Conservation (phyloP, 2,113 vertebrate genomes). For the Ciconia stormi region DNA sequence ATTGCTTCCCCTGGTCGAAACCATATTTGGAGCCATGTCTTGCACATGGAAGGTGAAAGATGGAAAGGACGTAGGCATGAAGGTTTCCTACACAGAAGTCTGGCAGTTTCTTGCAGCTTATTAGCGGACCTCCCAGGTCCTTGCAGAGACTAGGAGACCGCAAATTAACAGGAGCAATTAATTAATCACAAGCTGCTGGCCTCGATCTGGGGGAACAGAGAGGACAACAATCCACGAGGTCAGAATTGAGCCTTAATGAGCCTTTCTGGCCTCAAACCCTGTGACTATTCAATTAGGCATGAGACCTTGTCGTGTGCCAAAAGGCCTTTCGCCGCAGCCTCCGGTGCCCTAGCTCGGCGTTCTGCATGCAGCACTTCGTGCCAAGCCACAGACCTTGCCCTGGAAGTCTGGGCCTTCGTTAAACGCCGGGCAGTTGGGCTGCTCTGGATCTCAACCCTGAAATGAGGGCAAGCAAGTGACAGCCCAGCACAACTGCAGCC, state of each 20-base stretch:
- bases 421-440: not conserved
- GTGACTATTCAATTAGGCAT: conserved; percentile 45
- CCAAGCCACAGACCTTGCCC: conserved; percentile 41
- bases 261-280: not conserved
- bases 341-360: not conserved
- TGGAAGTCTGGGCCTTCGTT: not conserved
- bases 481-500: conserved; percentile 20
- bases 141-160: not conserved
- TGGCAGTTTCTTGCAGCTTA: not conserved
- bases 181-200: conserved; percentile 20
- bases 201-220: not conserved
- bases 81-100: not conserved
- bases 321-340: not conserved
- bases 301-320: not conserved
- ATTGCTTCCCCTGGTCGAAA: not conserved
- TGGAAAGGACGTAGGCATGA: not conserved
- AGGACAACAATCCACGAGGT: not conserved
- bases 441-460: conserved; percentile 49
- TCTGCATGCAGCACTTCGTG: not conserved
- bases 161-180: conserved; percentile 36
- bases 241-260: not conserved
- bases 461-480: conserved; percentile 40
- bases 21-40: not conserved
- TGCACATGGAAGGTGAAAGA: not conserved
- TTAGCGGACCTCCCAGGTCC: not conserved